Evolutionary conservation across 2,888 invertebrate species (phyloP), one percentile per base, ranked within the genome.

Genomic region (Nemapogon koenigi): DNA sequence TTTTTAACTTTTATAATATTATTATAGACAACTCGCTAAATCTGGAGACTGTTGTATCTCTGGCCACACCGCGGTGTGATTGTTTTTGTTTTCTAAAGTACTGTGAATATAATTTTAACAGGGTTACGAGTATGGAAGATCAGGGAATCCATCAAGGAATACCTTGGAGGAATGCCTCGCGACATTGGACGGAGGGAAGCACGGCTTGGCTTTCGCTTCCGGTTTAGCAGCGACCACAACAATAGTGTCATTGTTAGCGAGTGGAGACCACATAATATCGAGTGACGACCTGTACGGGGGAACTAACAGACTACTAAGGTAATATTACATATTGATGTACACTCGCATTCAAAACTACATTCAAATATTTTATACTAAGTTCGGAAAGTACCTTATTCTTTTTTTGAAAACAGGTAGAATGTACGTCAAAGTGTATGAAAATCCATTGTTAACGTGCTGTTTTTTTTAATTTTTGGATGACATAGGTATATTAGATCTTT

Each of bases 251-350:
- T 70, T 96, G 49, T 75, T 99, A 6, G 85, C 83, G 46, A 52
- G 79, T 42, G 98, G 97, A 0, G 98, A 99, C 60, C 96, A 98
- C 57, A 80, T 99, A 8, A 65, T 99, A 29, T 87, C 90, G 52
- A 88, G 90, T 42, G 94, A 97, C 62, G 98, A 98, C 67, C 82
- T 97, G 3, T 99, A 98, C 57, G 98, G 98, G 37, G 98, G 97
- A 15, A 94, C 94, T 1, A 90, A 91, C 55, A 83, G 95, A 49
- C 57, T 88, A 28, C 73, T 85, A 45, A 76, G 76, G 66, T 81
- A 71, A 48, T 42, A n/a, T n/a, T n/a, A n/a, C n/a, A n/a, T n/a
- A n/a, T n/a, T n/a, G n/a, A n/a, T n/a, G n/a, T n/a, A n/a, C n/a
- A n/a, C n/a, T n/a, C n/a, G n/a, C n/a, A n/a, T n/a, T 41, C 27